A percentile compares a stretch with the other conserved stretches of the same genome.
phyloP scores from a whole-genome alignment of 2,113 vertebrate genomes.

The Coregonus clupeaformis region DNA sequence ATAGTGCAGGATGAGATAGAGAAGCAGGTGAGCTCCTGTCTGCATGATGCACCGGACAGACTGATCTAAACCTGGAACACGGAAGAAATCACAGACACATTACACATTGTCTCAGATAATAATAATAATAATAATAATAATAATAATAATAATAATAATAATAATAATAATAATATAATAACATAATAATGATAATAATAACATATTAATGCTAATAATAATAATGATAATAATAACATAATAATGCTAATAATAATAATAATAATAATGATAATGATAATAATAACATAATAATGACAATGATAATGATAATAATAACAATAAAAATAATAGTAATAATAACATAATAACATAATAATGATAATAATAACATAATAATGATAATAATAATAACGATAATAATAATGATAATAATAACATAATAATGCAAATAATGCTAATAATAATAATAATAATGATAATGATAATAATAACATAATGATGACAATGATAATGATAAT shows the following conservation, averaged over 20 bases:
- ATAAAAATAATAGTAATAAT: too few species aligned
- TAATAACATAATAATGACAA: too few species aligned
- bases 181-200: background rate
- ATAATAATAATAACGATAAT: background rate
- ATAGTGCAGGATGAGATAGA: constrained; percentile 17
- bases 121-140: too few species aligned
- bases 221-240: background rate
- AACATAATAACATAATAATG: too few species aligned
- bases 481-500: too few species aligned
- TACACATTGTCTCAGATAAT: background rate
- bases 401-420: too few species aligned
- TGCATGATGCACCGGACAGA: constrained; percentile 29
- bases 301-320: background rate
- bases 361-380: background rate
- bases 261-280: background rate
- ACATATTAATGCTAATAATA: too few species aligned
- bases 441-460: too few species aligned
- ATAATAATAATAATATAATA: too few species aligned
- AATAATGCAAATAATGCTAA: too few species aligned
- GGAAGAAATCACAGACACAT: background rate
- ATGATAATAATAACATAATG: too few species aligned
- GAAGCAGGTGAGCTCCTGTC: background rate
- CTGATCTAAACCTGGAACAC: constrained; percentile 10
- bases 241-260: background rate
- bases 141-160: background rate